Evolutionary conservation across 2,888 invertebrate genomes (phyloP), one percentile per base, ranked within the genome.

Genomic region (Drosophila demipolita): DNA sequence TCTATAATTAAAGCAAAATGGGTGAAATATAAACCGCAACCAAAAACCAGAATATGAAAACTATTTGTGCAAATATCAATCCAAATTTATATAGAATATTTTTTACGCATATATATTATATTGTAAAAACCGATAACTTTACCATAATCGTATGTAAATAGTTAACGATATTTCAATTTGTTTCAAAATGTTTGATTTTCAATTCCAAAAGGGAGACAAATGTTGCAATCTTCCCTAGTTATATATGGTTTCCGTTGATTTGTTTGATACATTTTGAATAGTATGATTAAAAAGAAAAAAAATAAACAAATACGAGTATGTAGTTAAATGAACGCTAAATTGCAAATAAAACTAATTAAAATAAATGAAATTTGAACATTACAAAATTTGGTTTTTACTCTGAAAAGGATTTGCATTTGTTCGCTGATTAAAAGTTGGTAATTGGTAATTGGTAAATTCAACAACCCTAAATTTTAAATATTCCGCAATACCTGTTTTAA

Each of bases 251-350:
- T 71, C 80, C 59, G 57, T 75, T 72, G 29, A 68, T 72, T 80
- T 81, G 75, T 87, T 87, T 79, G 55, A 69, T 42, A 73, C 58
- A 66, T 42, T 57, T 57, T 42, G 20, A 42, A 66, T 73, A 75
- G 72, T 87, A 82, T 82, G 68, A 80, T 84, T 80, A 80, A 15
- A 68, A 65, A 80, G 74, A 77, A 73, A 20, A 76, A 78, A 78
- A 77, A 73, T 20, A 70, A 67, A 82, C 74, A 80, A 75, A 79
- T 80, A 87, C 78, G 62, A 78, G 72, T 78, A 79, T 78, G 83
- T 87, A 85, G 84, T 87, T 85, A 85, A 85, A 85, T 81, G 87
- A 85, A 79, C 80, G 84, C 84, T 87, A 83, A 87, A 83, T 83
- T 85, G 84, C 88, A 83, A 83, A 85, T 82, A 85, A 84, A 84